Percentiles rank a stretch among this genome's conserved stretches.
phyloP scores from a whole-genome alignment of 2,113 vertebrate species.

The Stigmatopora nigra region DNA sequence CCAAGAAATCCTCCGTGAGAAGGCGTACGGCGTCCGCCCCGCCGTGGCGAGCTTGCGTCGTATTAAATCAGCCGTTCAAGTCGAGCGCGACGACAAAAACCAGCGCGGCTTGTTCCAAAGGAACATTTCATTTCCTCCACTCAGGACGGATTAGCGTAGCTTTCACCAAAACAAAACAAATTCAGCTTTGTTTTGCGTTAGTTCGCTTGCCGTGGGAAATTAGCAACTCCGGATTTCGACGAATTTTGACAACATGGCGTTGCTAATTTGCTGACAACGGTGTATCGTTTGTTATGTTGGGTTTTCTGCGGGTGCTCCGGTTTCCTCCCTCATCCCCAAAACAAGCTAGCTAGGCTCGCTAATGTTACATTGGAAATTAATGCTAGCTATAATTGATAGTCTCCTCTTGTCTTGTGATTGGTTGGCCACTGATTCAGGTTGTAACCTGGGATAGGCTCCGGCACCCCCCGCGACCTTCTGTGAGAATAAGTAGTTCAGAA shows the following conservation, averaged over 20 bases:
- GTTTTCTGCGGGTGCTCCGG: no score
- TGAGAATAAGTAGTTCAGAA: no score
- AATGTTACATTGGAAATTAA: no score
- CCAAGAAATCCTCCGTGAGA: constrained; percentile 40
- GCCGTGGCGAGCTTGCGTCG: constrained; percentile 28
- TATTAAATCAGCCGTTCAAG: constrained; percentile 21
- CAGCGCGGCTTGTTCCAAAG: not conserved
- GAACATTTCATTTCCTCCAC: not conserved
- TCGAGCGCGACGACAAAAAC: constrained; percentile 5
- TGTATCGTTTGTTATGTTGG: no score
- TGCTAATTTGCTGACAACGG: no score
- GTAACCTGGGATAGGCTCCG: no score
- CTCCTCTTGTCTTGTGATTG: no score
- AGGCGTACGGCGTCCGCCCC: constrained; percentile 17
- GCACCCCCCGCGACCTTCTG: no score
- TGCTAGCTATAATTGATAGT: no score
- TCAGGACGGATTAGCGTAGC: constrained; percentile 9
- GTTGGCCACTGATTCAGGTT: no score
- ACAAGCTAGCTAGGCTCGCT: no score
- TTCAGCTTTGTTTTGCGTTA: constrained; percentile 35
- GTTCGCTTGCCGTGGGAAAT: constrained; percentile 40
- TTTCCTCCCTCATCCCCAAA: no score
- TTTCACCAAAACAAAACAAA: constrained; percentile 48
- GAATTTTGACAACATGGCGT: not conserved
- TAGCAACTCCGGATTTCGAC: not conserved